Evolutionary conservation across 1,140 invertebrate genomes (phyloP), one percentile per base, ranked within the genome.

Genomic region (Melanaphis sacchari): DNA sequence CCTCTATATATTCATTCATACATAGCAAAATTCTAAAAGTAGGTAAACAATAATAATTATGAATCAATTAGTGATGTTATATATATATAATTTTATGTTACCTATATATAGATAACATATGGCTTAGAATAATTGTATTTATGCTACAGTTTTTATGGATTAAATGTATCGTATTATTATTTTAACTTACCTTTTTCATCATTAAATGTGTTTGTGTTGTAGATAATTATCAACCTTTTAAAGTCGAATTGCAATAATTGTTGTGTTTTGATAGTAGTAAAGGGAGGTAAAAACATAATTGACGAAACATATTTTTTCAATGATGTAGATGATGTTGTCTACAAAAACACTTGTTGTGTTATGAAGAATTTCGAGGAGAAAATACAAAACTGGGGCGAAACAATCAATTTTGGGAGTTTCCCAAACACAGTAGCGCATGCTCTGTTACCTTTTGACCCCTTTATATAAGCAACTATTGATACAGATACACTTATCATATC

Each of bases 331-430:
- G 41, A 46, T 92, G 76, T 84, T 92, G 41, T 81, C 31, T 49
- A 36, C 22, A 84, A 81, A 92, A 82, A 92, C 91, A 92, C 66
- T 92, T 81, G 91, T 92, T 92, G 66, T 46, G 66, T 82, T 92
- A 92, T 46, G 43, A 81, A 49, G 40, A 38, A 38, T 49, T 46
- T 81, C 38, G 22, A 21, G 3, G 76, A 52, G 43, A 40, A 54
- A 82, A 84, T 40, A 93, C 54, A 85, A 84, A 52, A 93, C 91
- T 85, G 91, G 36, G 38, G 38, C 49, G 49, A 93, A 52, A 93
- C 91, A 54, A 93, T 93, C 91, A 93, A 93, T 93, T 93, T 93
- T 54, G 91, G 91, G 91, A 93, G 91, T 93, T 85, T 93, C 91
- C 90, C 91, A 11, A 26, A 46, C 46, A 26, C 46, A 46, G 89